phyloP scores from a whole-genome alignment of 2,888 invertebrate species.

The Temnothorax ravouxi region DNA sequence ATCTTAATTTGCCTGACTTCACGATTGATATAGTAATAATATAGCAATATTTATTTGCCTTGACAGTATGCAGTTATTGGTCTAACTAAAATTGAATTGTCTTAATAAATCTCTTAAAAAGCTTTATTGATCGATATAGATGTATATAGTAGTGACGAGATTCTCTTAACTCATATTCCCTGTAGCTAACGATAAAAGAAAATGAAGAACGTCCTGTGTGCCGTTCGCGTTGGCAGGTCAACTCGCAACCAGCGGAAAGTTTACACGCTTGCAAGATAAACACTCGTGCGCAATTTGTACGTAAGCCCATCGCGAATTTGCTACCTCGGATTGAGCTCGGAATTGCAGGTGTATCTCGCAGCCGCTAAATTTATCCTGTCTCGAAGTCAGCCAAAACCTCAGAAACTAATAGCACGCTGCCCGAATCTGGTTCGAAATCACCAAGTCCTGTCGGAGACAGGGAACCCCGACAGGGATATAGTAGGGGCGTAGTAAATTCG shows the following conservation, averaged over 20 bases:
- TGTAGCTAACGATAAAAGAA: neutral
- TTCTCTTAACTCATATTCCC: neutral
- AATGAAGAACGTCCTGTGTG: neutral
- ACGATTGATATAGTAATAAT: neutral
- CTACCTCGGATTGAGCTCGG: neutral
- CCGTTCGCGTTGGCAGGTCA: neutral
- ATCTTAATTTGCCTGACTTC: neutral
- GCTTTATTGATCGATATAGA: neutral
- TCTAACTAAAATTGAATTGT: neutral
- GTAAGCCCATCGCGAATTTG: neutral
- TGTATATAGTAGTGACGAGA: neutral
- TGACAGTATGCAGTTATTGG: neutral
- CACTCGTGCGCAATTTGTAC: slow-evolving; percentile 17
- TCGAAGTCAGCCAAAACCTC: slow-evolving; percentile 48
- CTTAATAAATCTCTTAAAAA: neutral
- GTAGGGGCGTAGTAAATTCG: slow-evolving; percentile 60
- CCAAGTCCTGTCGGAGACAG: slow-evolving; percentile 58
- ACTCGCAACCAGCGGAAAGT: neutral
- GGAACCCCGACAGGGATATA: slow-evolving; percentile 55
- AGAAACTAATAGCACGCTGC: slow-evolving; percentile 67
- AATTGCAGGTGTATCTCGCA: neutral
- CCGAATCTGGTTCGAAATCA: slow-evolving; percentile 65
- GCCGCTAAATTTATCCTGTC: slow-evolving; percentile 65
- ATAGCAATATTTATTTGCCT: neutral
- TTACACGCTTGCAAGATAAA: slow-evolving; percentile 4